phyloP scores from a whole-genome alignment of 2,113 vertebrate genomes.

The Ophthalmolycus amberensis region DNA sequence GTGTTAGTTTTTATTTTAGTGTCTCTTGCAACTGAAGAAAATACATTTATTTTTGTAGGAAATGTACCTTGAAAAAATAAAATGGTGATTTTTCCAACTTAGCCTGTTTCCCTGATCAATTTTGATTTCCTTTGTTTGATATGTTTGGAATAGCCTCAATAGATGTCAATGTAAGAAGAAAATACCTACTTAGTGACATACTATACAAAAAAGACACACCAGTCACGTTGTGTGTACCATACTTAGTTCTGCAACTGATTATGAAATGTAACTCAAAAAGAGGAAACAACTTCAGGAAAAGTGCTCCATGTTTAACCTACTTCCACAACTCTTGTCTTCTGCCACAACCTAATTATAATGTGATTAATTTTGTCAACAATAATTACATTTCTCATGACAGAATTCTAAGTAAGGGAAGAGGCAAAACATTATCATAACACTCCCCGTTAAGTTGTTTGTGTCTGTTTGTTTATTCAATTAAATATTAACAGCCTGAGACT shows the following conservation, averaged over 20 bases:
- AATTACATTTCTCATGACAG: slow-evolving; percentile 79
- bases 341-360: slow-evolving; percentile 61
- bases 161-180: neutral
- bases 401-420: slow-evolving; percentile 72
- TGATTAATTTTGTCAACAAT: slow-evolving; percentile 77
- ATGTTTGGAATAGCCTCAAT: neutral
- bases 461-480: slow-evolving; percentile 80
- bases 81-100: neutral
- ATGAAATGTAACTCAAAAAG: slow-evolving; percentile 3
- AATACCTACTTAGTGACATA: neutral
- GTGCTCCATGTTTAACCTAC: slow-evolving; percentile 35
- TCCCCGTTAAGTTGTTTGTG: slow-evolving; percentile 78
- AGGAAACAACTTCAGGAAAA: slow-evolving; percentile 21
- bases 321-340: slow-evolving; percentile 49
- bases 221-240: neutral
- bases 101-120: neutral
- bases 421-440: slow-evolving; percentile 74
- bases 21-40: neutral
- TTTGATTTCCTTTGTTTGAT: neutral
- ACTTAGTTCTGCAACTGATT: neutral
- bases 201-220: neutral
- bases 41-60: neutral
- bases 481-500: slow-evolving; percentile 78
- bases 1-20: neutral
- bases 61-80: neutral